Conservation (phyloP, 2,113 vertebrate species). For the Gambusia affinis region DNA sequence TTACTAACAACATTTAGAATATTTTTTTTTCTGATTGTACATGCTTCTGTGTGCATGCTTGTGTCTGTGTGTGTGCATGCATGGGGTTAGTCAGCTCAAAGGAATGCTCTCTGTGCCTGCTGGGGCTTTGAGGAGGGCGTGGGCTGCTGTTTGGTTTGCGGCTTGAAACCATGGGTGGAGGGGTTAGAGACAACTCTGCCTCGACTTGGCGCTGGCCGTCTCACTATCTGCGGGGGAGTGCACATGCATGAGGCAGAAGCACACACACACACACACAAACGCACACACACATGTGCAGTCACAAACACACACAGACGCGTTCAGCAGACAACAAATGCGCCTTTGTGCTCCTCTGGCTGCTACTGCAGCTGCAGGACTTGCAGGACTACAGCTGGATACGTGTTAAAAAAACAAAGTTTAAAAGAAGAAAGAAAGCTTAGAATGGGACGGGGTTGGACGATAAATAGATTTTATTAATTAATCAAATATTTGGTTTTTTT, state of each 20-base stretch:
- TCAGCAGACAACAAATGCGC: conserved; percentile 78
- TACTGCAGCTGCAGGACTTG: conserved; percentile 13
- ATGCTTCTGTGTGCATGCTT: conserved; percentile 29
- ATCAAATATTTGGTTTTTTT: no score
- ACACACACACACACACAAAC: conserved; percentile 23
- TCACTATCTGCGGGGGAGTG: conserved; percentile 82
- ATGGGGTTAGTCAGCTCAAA: conserved; percentile 78
- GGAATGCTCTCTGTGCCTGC: conserved; percentile 81
- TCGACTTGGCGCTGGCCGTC: conserved; percentile 72
- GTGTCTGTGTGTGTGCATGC: conserved; percentile 41
- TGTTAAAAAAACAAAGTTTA: conserved; percentile 26
- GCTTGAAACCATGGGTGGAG: conserved; percentile 80
- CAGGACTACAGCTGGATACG: conserved; percentile 42
- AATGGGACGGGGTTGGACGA: not conserved
- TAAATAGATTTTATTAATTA: no score
- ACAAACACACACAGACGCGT: conserved; percentile 31
- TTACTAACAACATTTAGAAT: not conserved
- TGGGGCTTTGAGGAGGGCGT: conserved; percentile 76
- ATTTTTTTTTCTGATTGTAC: not conserved
- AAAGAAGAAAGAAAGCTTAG: conserved; percentile 8
- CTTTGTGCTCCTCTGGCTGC: conserved; percentile 74
- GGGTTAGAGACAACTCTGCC: conserved; percentile 73
- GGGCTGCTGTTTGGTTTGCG: conserved; percentile 86
- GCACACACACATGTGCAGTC: conserved; percentile 2
- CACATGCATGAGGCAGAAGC: conserved; percentile 23